Evolutionary conservation across 1,140 invertebrate species (phyloP).

Genomic region (Leptonema lineaticorne): DNA sequence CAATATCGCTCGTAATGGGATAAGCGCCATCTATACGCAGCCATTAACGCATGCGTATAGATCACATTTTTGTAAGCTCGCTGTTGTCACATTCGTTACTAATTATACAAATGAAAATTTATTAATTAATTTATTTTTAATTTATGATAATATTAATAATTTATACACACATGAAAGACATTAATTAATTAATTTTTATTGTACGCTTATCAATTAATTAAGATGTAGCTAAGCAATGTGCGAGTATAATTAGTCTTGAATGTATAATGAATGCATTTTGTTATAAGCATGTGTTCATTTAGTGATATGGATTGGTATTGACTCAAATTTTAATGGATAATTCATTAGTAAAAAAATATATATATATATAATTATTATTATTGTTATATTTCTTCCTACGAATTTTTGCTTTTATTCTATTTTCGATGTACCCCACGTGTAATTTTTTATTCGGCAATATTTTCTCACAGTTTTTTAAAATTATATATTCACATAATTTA

Average conservation of each 20-base stretch:
- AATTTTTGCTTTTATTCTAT: slow-evolving; percentile 17
- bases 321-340: slow-evolving; percentile 26
- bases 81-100: no score
- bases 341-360: slow-evolving; percentile 1
- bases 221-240: slow-evolving; percentile 20
- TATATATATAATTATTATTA: no score
- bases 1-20: no score
- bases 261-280: slow-evolving; percentile 20
- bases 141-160: background rate
- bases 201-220: slow-evolving; percentile 21
- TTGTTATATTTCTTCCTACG: slow-evolving; percentile 9
- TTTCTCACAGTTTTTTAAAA: background rate
- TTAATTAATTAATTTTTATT: no score
- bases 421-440: background rate
- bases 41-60: no score
- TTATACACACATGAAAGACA: no score
- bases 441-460: background rate
- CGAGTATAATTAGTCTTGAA: slow-evolving; percentile 28
- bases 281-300: slow-evolving; percentile 32
- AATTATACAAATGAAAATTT: no score
- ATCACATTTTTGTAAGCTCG: no score
- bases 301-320: slow-evolving; percentile 24
- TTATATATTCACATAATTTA: background rate
- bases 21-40: no score
- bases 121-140: background rate